These are phyloP conservation scores for Eupristina koningsbergeri DNA, from an alignment of 1,140 invertebrate species.

Conservation along the genomic window DNA sequence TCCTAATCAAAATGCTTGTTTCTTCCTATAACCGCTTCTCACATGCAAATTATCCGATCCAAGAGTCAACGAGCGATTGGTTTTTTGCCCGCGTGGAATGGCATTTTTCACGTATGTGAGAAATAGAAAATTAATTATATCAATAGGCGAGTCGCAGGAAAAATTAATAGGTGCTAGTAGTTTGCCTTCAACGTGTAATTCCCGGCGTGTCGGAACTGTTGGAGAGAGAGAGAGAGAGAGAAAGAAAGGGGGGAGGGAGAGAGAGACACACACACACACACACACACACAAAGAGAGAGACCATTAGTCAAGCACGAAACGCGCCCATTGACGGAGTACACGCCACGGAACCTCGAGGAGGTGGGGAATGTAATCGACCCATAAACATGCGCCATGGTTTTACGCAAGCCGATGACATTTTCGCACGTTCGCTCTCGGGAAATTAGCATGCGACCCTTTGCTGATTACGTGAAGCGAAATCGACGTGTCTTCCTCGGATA, in stretches of 20 bases:
- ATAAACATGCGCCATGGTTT: not conserved
- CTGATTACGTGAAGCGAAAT: not conserved
- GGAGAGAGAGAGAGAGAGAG: not conserved
- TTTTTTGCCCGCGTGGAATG: not conserved
- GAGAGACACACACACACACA: too few relatives aligned
- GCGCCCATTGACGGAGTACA: conserved; percentile 34
- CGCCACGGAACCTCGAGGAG: not conserved
- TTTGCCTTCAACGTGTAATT: not conserved
- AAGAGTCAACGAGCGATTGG: not conserved
- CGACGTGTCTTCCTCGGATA: not conserved
- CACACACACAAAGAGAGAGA: not conserved
- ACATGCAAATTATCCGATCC: conserved; percentile 11
- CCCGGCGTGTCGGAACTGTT: too few relatives aligned
- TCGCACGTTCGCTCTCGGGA: conserved; percentile 46
- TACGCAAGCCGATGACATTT: conserved; percentile 49
- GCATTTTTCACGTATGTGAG: not conserved
- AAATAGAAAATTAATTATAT: conserved; percentile 27
- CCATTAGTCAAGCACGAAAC: conserved; percentile 24
- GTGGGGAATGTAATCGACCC: not conserved
- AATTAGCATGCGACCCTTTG: conserved; percentile 22
- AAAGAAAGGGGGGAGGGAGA: not conserved
- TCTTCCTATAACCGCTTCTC: not conserved
- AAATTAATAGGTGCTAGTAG: not conserved
- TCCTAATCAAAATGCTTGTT: not conserved
- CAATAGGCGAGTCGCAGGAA: not conserved